Conservation (phyloP, 2,113 vertebrate genomes). For the Dendrocopos noguchii region DNA sequence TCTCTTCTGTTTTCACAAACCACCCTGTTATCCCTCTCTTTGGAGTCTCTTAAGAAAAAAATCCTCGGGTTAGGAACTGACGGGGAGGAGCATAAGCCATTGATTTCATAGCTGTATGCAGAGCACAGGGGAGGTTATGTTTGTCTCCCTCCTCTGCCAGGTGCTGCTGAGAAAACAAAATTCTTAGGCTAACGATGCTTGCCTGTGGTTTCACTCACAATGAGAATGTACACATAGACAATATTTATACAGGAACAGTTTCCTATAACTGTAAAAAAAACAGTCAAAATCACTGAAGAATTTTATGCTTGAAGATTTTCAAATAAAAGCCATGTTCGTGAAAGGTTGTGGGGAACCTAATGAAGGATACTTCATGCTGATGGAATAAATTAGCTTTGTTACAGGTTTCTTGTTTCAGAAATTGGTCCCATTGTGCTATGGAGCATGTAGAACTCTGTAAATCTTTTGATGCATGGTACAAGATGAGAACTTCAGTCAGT, state of each 20-base stretch:
- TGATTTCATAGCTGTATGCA: not conserved
- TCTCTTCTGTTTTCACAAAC: not conserved
- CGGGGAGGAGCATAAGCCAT: not conserved
- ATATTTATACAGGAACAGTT: slow-evolving; percentile 21
- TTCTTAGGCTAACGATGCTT: not conserved
- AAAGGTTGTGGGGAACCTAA: slow-evolving; percentile 25
- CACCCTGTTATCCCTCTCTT: not conserved
- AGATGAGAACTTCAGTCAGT: slow-evolving; percentile 7
- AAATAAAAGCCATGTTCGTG: slow-evolving; percentile 30
- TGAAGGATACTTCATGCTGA: slow-evolving; percentile 30
- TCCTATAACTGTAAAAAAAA: slow-evolving; percentile 11
- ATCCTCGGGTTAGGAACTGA: not conserved
- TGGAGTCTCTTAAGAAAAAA: not conserved
- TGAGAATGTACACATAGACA: not conserved
- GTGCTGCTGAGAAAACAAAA: slow-evolving; percentile 19
- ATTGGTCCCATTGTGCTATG: slow-evolving; percentile 35
- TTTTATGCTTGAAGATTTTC: slow-evolving; percentile 44
- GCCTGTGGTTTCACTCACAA: not conserved
- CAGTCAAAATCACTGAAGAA: slow-evolving; percentile 32
- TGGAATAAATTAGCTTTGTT: slow-evolving; percentile 55
- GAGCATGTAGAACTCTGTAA: slow-evolving; percentile 2
- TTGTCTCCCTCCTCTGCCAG: not conserved
- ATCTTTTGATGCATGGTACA: not conserved
- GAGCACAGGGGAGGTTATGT: not conserved
- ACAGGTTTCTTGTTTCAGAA: slow-evolving; percentile 42